phyloP scores from a whole-genome alignment of 2,797 vertebrate genomes.

The Pristis pectinata region DNA sequence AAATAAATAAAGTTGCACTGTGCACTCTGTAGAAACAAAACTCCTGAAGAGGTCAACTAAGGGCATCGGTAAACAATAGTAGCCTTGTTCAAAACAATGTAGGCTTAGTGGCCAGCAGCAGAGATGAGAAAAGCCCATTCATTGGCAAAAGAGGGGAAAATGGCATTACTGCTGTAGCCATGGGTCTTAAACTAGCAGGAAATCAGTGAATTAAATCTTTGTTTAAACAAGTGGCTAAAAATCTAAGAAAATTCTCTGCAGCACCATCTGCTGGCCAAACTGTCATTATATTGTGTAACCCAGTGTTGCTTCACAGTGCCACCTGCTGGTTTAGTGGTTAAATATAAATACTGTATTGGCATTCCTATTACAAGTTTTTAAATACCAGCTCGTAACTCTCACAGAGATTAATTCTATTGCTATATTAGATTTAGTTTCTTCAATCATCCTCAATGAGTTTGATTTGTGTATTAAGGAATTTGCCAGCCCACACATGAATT shows the following conservation, averaged over 20 bases:
- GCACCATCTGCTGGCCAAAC: background rate
- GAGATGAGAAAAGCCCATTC: background rate
- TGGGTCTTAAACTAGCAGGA: background rate
- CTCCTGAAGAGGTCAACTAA: background rate
- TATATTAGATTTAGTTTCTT: too few relatives aligned
- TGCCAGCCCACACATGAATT: too few relatives aligned
- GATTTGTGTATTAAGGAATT: too few relatives aligned
- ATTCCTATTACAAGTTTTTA: background rate
- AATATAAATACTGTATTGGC: background rate
- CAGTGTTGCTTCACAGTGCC: background rate
- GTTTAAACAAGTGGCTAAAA: background rate
- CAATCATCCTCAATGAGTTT: too few relatives aligned
- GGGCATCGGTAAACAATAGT: background rate
- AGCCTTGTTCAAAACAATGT: background rate
- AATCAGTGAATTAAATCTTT: background rate
- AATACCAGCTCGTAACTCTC: too few relatives aligned
- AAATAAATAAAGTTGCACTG: too few relatives aligned
- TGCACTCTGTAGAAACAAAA: too few relatives aligned
- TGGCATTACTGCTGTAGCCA: background rate
- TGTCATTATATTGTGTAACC: background rate
- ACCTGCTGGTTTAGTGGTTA: background rate
- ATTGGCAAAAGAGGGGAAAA: background rate
- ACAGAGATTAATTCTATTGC: too few relatives aligned
- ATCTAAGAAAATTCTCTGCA: background rate
- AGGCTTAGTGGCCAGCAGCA: background rate